These are phyloP conservation scores for Pachyseris speciosa DNA, from an alignment of 64 coral and sea anemone species.

Conservation along the genomic window DNA sequence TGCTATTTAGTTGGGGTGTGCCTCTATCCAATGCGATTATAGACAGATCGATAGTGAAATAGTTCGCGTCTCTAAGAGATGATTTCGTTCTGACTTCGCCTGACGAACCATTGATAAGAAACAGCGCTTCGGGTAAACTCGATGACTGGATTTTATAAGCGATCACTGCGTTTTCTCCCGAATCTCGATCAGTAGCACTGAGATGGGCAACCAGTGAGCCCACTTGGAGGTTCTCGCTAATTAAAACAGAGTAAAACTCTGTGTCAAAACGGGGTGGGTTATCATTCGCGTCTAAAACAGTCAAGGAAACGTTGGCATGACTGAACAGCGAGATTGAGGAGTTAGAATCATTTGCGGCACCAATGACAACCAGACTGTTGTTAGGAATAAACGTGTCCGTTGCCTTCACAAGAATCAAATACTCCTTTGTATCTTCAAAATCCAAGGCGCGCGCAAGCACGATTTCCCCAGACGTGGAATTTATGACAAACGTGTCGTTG, in stretches of 20 bases:
- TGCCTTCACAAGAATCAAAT: slow-evolving; percentile 53
- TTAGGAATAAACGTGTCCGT: slow-evolving; percentile 46
- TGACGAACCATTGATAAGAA: slow-evolving; percentile 26
- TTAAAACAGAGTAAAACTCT: slow-evolving; percentile 30
- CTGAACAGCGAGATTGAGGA: slow-evolving; percentile 42
- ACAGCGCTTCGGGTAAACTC: not conserved
- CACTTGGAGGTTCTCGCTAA: slow-evolving; percentile 34
- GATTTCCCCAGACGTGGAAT: slow-evolving; percentile 55
- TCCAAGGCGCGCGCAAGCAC: slow-evolving; percentile 26
- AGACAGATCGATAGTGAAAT: slow-evolving; percentile 18
- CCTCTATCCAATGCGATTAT: slow-evolving; percentile 47
- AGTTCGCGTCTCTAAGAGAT: slow-evolving; percentile 69
- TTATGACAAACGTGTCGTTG: slow-evolving; percentile 39
- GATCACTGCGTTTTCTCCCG: slow-evolving; percentile 41
- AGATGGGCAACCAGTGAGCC: slow-evolving; percentile 41
- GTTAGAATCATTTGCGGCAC: not conserved
- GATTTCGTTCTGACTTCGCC: slow-evolving; percentile 45
- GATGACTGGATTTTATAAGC: not conserved
- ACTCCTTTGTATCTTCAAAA: slow-evolving; percentile 39
- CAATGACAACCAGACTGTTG: not conserved
- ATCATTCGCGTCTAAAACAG: slow-evolving; percentile 57
- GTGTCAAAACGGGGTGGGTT: slow-evolving; percentile 37
- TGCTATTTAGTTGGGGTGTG: slow-evolving; percentile 16
- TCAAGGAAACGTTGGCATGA: slow-evolving; percentile 40
- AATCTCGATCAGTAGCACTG: slow-evolving; percentile 55